Percentiles rank a stretch among this genome's conserved stretches.
phyloP scores from a whole-genome alignment of 2,797 vertebrate genomes.

The Peromyscus aztecus region DNA sequence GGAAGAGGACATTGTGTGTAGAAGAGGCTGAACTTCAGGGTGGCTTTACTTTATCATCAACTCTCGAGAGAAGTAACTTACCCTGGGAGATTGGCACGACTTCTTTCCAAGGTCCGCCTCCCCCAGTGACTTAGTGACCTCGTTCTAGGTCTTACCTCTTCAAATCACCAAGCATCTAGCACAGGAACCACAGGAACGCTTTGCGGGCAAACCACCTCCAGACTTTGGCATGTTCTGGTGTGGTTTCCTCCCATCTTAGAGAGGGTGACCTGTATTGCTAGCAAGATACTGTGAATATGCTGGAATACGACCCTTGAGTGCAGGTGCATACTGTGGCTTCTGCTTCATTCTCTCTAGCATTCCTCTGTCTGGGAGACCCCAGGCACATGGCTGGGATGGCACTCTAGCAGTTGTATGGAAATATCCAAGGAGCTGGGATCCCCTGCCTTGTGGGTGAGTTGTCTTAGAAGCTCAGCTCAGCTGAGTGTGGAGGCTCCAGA shows the following conservation, averaged over 20 bases:
- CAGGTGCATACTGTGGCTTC: not conserved
- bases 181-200: not conserved
- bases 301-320: not conserved
- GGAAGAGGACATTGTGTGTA: too few relatives aligned
- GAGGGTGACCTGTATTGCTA: not conserved
- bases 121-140: not conserved
- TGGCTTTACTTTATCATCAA: not conserved
- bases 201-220: not conserved
- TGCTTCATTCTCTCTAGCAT: constrained; percentile 11
- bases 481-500: not conserved
- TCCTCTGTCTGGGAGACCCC: not conserved
- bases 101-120: not conserved
- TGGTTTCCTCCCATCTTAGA: not conserved
- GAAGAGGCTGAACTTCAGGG: not conserved
- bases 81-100: not conserved
- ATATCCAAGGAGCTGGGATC: not conserved
- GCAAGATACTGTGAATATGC: not conserved
- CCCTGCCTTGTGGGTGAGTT: not conserved
- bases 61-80: not conserved
- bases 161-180: not conserved
- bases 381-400: not conserved
- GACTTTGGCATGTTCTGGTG: not conserved
- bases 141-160: not conserved
- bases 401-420: not conserved
- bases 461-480: not conserved